Percentiles rank a stretch among this genome's conserved stretches.
Evolutionary conservation across 1,140 invertebrate genomes (phyloP).

Genomic region (Leguminivora glycinivorella): DNA sequence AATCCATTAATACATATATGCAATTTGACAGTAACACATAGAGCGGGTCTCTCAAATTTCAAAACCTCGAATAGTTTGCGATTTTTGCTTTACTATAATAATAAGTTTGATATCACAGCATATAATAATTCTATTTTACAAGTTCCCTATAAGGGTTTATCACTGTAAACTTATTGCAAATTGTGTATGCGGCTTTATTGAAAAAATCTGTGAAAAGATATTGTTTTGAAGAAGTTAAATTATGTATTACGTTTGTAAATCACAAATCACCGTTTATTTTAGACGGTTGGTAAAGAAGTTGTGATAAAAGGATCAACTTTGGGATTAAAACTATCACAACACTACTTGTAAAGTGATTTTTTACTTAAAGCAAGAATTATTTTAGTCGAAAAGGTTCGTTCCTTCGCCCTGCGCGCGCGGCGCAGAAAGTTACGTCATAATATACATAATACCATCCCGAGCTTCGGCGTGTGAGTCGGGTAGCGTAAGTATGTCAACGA

Average conservation of each 20-base stretch:
- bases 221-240: neutral
- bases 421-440: neutral
- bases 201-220: no score
- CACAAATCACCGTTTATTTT: neutral
- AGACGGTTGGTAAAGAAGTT: no score
- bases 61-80: neutral
- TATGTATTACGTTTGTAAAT: neutral
- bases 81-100: neutral
- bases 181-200: neutral
- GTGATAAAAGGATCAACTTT: no score
- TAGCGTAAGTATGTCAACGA: conserved; percentile 71
- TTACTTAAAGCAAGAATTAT: neutral
- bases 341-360: no score
- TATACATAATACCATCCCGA: neutral
- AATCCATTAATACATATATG: no score
- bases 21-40: no score
- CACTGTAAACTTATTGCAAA: neutral
- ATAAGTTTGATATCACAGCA: neutral
- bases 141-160: neutral
- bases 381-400: no score
- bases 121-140: neutral
- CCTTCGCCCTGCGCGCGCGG: conserved; percentile 1
- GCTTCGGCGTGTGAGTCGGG: conserved; percentile 32
- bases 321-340: no score
- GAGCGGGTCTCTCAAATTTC: neutral